These are phyloP conservation scores for Sebastes diaconus DNA, from an alignment of 2,797 vertebrate genomes.

Conservation along the genomic window DNA sequence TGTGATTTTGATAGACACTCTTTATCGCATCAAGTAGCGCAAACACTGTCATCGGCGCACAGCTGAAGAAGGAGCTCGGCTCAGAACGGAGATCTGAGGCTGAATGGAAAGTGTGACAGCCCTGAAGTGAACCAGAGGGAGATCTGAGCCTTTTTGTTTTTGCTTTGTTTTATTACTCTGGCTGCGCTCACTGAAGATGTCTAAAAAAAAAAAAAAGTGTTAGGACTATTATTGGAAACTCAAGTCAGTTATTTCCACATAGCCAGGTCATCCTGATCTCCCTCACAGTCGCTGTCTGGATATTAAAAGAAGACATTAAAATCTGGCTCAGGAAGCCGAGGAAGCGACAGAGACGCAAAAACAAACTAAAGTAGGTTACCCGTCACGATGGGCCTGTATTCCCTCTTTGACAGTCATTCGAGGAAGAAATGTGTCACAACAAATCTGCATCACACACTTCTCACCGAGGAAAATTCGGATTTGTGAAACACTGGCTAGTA, in stretches of 20 bases:
- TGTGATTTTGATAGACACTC: slow-evolving; percentile 30
- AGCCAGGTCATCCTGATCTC: slow-evolving; percentile 48
- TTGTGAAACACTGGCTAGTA: slow-evolving; percentile 6
- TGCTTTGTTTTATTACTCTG: slow-evolving; percentile 50
- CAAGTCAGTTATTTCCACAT: slow-evolving; percentile 60
- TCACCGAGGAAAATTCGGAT: not conserved
- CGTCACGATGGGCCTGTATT: slow-evolving; percentile 24
- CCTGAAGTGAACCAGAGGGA: slow-evolving; percentile 14
- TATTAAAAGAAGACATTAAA: slow-evolving; percentile 50
- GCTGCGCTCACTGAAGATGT: slow-evolving; percentile 18
- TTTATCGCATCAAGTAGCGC: slow-evolving; percentile 23
- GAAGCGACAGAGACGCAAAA: not conserved
- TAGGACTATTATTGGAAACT: slow-evolving; percentile 51
- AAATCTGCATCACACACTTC: slow-evolving; percentile 33
- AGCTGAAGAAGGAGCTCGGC: not conserved
- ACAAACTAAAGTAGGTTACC: slow-evolving; percentile 49
- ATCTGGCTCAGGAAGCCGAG: slow-evolving; percentile 29
- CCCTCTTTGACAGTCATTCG: slow-evolving; percentile 14
- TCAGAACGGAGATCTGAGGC: slow-evolving; percentile 13
- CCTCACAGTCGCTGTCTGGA: slow-evolving; percentile 37
- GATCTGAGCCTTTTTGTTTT: slow-evolving; percentile 34
- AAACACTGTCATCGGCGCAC: slow-evolving; percentile 4
- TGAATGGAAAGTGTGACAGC: slow-evolving; percentile 51
- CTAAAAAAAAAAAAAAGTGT: slow-evolving; percentile 26
- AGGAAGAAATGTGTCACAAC: slow-evolving; percentile 47